These are phyloP conservation scores for Ophioninae sp. DNA, from an alignment of 2,888 invertebrate species.

Conservation along the genomic window DNA sequence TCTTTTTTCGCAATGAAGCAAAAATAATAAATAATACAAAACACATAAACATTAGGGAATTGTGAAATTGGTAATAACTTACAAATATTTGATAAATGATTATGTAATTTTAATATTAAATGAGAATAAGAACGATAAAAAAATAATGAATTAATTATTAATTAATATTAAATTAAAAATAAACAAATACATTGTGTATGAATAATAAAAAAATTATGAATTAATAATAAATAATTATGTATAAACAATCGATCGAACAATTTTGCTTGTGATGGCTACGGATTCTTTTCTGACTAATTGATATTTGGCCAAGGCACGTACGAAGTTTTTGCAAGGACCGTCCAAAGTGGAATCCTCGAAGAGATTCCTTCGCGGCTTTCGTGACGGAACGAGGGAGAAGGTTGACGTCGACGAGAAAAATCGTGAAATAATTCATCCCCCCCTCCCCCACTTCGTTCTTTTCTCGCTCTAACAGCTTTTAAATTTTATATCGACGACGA, in stretches of 20 bases:
- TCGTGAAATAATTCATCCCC: conserved; percentile 34
- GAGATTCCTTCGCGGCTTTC: conserved; percentile 26
- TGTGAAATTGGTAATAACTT: too few relatives aligned
- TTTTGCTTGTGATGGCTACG: background rate
- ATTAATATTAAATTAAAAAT: too few relatives aligned
- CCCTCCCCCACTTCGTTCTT: background rate
- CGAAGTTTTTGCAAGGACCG: conserved; percentile 29
- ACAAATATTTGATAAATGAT: too few relatives aligned
- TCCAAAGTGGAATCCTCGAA: conserved; percentile 31
- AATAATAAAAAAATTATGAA: background rate
- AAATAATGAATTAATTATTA: too few relatives aligned
- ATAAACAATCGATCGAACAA: background rate
- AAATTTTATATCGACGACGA: conserved; percentile 25
- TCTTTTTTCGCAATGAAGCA: background rate
- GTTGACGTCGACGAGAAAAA: conserved; percentile 37
- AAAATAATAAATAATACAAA: background rate
- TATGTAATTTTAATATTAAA: too few relatives aligned
- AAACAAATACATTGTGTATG: background rate
- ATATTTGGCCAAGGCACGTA: conserved; percentile 34
- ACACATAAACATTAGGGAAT: too few relatives aligned
- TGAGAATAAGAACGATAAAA: too few relatives aligned
- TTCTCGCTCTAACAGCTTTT: background rate
- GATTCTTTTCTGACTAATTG: conserved; percentile 33
- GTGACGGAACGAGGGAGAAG: conserved; percentile 28
- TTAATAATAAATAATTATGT: background rate